These are phyloP conservation scores for Arion vulgaris DNA, from an alignment of 1,140 invertebrate genomes.

Conservation along the genomic window DNA sequence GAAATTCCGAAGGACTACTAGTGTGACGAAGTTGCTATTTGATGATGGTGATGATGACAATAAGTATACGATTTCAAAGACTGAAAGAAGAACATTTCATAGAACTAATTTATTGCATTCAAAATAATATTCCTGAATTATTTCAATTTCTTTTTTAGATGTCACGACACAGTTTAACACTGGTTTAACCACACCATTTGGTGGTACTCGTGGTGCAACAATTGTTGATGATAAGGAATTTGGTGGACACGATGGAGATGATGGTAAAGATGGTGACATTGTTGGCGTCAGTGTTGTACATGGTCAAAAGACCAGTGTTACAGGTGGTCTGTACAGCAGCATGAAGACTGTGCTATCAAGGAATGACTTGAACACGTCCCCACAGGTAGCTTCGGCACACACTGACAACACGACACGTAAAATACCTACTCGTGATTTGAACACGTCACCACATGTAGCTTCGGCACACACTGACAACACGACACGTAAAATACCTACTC, in stretches of 20 bases:
- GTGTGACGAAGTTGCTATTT: background rate
- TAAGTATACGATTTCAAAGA: no score
- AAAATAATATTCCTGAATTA: background rate
- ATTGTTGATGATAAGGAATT: background rate
- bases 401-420: background rate
- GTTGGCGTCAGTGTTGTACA: background rate
- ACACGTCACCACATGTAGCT: background rate
- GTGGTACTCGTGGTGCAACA: background rate
- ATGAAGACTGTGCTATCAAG: constrained; percentile 4
- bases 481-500: background rate
- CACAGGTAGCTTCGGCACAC: constrained; percentile 6
- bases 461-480: constrained; percentile 11
- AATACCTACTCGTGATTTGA: background rate
- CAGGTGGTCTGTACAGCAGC: background rate
- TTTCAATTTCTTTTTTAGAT: background rate
- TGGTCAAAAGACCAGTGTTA: background rate
- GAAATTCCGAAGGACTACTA: background rate
- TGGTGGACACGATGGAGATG: background rate
- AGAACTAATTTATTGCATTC: background rate
- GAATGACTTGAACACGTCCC: background rate
- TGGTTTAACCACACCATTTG: background rate
- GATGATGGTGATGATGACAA: background rate
- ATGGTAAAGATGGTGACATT: background rate
- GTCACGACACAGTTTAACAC: background rate
- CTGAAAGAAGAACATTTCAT: background rate